Percentiles rank a stretch among this genome's conserved stretches.
Conservation (phyloP, 2,888 invertebrate species). For the Epinotia brunnichana region DNA sequence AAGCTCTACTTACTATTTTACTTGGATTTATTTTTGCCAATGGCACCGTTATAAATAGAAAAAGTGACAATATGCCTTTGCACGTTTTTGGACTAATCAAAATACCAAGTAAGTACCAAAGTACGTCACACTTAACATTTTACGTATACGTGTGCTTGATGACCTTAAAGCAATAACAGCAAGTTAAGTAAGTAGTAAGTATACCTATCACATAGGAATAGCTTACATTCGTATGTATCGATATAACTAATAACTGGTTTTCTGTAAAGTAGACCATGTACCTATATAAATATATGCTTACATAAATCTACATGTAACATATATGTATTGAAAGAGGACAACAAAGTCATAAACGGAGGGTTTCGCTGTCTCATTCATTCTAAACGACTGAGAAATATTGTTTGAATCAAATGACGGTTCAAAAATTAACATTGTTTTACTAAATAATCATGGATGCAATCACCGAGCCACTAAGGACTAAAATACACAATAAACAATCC, state of each 20-base stretch:
- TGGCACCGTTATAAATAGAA: background rate
- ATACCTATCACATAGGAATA: background rate
- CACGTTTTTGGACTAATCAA: background rate
- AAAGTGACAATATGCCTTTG: background rate
- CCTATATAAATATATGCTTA: background rate
- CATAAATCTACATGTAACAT: no score
- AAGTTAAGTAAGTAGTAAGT: background rate
- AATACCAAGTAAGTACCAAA: background rate
- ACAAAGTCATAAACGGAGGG: slow-evolving; percentile 34
- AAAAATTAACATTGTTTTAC: background rate
- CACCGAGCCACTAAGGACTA: background rate
- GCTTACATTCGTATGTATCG: background rate
- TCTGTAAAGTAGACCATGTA: background rate
- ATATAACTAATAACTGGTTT: slow-evolving; percentile 22
- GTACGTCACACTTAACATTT: no score
- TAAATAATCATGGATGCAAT: background rate
- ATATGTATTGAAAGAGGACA: slow-evolving; percentile 34
- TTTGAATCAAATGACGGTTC: slow-evolving; percentile 5
- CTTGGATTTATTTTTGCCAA: slow-evolving; percentile 14
- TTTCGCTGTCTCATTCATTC: slow-evolving; percentile 26
- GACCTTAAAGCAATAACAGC: no score
- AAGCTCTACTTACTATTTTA: background rate
- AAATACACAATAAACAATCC: no score
- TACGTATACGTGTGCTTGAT: no score
- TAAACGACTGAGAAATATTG: slow-evolving; percentile 36